These are phyloP conservation scores for Papilio aristodemus DNA, from an alignment of 1,140 invertebrate genomes.

Conservation along the genomic window DNA sequence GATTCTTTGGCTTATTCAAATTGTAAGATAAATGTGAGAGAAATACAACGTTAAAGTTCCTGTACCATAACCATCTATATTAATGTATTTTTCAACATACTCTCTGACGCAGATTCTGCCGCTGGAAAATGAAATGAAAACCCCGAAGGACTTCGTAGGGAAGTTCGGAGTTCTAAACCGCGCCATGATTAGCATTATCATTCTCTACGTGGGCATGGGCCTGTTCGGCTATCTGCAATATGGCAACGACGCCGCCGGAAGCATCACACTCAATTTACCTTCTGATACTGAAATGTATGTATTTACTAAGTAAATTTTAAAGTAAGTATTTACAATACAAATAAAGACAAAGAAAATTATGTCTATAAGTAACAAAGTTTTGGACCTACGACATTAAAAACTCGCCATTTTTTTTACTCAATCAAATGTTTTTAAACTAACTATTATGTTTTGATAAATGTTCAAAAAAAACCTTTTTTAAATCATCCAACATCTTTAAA, in stretches of 20 bases:
- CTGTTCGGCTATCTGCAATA: constrained; percentile 91
- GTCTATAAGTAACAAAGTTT: no score
- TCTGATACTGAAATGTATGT: constrained; percentile 81
- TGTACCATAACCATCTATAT: no score
- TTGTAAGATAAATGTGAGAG: no score
- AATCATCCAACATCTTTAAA: no score
- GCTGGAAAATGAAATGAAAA: constrained; percentile 92
- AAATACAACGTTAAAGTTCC: no score
- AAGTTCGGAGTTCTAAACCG: constrained; percentile 88
- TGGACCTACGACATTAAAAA: no score
- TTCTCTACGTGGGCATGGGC: constrained; percentile 87
- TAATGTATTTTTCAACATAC: constrained; percentile 8
- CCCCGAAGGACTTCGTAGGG: constrained; percentile 85
- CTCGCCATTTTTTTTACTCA: no score
- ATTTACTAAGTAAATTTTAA: background rate
- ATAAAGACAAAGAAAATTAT: no score
- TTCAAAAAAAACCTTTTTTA: no score
- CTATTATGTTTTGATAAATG: no score
- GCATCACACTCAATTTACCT: constrained; percentile 86
- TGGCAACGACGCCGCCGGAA: constrained; percentile 83
- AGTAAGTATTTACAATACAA: background rate
- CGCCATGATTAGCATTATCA: constrained; percentile 87
- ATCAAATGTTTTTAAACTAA: no score
- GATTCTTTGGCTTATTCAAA: background rate
- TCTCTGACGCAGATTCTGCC: constrained; percentile 85